Percentiles rank a stretch among this genome's conserved stretches.
These are phyloP conservation scores for Heterodera carotae DNA, from an alignment of 1,140 invertebrate species.

Conservation along the genomic window DNA sequence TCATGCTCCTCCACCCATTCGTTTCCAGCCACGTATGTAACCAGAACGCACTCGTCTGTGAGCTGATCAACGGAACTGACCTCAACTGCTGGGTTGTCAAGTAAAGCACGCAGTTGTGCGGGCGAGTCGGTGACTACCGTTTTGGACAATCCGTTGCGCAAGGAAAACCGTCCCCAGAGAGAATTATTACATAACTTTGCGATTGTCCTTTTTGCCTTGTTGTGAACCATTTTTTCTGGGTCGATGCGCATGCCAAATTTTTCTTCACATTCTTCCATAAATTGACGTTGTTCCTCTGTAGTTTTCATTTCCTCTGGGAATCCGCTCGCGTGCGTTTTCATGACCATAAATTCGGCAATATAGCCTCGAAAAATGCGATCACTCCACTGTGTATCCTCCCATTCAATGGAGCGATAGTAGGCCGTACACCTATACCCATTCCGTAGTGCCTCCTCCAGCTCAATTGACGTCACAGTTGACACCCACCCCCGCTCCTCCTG, in stretches of 20 bases:
- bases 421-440: constrained; percentile 11
- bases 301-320: not conserved
- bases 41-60: not conserved
- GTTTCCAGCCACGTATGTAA: constrained; percentile 11
- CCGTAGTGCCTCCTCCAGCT: constrained; percentile 8
- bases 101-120: not conserved
- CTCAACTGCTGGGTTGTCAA: constrained; percentile 9
- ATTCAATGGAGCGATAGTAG: constrained; percentile 7
- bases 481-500: constrained; percentile 17
- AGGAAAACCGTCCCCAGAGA: constrained; percentile 13
- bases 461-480: constrained; percentile 3
- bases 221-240: not conserved
- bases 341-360: constrained; percentile 2
- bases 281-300: not conserved
- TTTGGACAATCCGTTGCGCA: not conserved
- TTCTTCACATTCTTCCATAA: constrained; percentile 13
- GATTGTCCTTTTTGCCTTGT: too few relatives aligned
- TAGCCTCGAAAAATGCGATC: constrained; percentile 12
- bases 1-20: too few relatives aligned
- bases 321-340: constrained; percentile 23
- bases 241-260: constrained; percentile 6
- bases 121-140: not conserved
- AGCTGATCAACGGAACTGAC: constrained; percentile 17
- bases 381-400: not conserved
- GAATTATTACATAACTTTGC: too few relatives aligned